Percentiles rank a stretch among this genome's conserved stretches.
These are phyloP conservation scores for Lophura nycthemera DNA, from an alignment of 2,113 vertebrate genomes.

Conservation along the genomic window DNA sequence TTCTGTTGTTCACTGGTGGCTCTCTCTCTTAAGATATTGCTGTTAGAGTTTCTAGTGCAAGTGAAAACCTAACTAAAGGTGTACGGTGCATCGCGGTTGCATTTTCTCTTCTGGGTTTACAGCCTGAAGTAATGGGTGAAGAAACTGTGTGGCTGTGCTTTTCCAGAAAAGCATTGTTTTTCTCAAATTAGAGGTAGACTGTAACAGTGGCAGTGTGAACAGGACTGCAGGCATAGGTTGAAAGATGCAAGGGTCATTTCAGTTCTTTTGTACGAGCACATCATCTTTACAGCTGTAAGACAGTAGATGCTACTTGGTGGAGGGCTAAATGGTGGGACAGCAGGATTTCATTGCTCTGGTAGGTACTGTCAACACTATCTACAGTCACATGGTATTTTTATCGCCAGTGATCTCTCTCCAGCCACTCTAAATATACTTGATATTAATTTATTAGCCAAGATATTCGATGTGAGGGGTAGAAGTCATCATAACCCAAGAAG, in stretches of 20 bases:
- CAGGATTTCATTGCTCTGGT: background rate
- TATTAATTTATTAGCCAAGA: background rate
- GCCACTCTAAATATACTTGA: background rate
- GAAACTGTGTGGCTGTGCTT: background rate
- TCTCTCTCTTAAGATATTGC: background rate
- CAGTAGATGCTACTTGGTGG: background rate
- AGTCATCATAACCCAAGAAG: background rate
- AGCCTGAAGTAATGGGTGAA: background rate
- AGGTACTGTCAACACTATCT: fast-evolving
- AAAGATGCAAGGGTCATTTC: background rate
- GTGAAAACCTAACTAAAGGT: background rate
- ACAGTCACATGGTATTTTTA: background rate
- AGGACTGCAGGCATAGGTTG: background rate
- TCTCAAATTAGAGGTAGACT: background rate
- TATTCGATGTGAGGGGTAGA: background rate
- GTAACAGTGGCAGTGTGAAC: background rate
- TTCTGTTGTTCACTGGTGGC: background rate
- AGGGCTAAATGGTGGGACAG: background rate
- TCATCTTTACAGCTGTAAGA: background rate
- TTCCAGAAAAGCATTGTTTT: background rate
- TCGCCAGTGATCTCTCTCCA: background rate
- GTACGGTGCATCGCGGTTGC: background rate
- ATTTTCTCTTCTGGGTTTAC: background rate
- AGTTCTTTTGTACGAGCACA: background rate
- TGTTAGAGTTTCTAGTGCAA: background rate